Conservation (phyloP, 2,888 invertebrate species). For the Octonoba sinensis region DNA sequence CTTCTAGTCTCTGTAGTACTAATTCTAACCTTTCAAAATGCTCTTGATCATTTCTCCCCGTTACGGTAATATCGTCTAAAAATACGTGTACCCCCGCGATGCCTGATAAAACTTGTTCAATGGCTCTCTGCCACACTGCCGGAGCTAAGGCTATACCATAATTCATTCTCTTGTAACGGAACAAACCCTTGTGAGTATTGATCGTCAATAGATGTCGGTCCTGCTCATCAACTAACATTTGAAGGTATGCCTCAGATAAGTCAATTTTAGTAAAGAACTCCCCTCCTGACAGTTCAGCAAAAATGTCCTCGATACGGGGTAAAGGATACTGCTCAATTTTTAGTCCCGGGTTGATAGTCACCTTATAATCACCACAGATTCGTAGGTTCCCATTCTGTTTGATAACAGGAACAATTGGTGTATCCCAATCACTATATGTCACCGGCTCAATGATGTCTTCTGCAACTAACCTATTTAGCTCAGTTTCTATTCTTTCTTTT, state of each 20-base stretch:
- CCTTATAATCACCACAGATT: constrained; percentile 67
- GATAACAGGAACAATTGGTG: constrained; percentile 40
- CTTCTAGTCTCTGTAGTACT: too few species aligned
- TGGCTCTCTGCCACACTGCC: constrained; percentile 68
- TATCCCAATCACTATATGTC: constrained; percentile 37
- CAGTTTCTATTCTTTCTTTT: constrained; percentile 43
- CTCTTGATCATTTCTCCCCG: constrained; percentile 20
- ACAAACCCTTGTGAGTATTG: constrained; percentile 70
- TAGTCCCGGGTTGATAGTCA: constrained; percentile 67
- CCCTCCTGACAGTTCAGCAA: constrained; percentile 67
- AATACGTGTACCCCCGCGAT: constrained; percentile 18
- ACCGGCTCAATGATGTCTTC: constrained; percentile 38
- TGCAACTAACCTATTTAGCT: constrained; percentile 33
- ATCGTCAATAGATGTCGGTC: constrained; percentile 69
- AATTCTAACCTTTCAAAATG: too few species aligned
- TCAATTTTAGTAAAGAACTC: too few species aligned
- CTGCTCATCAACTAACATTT: constrained; percentile 69
- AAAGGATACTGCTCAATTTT: constrained; percentile 68
- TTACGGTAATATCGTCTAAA: constrained; percentile 29
- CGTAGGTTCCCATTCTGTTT: constrained; percentile 51
- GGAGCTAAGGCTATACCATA: constrained; percentile 69
- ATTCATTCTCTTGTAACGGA: constrained; percentile 68
- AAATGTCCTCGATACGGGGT: constrained; percentile 67
- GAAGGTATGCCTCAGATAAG: constrained; percentile 69
- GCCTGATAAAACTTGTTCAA: too few species aligned